Percentiles rank a stretch among this genome's conserved stretches.
These are phyloP conservation scores for Actenoides lindsayi DNA, from an alignment of 2,113 vertebrate species.

Conservation along the genomic window DNA sequence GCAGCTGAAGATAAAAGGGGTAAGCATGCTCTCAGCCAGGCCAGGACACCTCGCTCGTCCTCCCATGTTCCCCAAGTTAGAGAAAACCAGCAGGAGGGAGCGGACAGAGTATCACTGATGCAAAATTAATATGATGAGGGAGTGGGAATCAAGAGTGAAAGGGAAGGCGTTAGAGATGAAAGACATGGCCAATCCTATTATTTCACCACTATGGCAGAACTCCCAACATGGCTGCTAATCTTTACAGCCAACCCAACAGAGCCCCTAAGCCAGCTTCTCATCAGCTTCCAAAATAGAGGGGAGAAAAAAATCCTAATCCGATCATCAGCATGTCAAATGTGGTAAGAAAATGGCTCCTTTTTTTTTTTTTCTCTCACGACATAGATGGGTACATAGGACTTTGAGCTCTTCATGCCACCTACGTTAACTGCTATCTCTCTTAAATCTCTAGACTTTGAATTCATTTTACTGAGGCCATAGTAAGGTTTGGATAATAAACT, in stretches of 20 bases:
- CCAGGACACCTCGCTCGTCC: background rate
- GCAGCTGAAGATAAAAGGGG: background rate
- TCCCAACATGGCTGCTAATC: background rate
- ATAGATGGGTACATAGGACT: too few species aligned
- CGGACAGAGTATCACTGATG: background rate
- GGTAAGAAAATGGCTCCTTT: too few species aligned
- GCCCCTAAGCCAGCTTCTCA: background rate
- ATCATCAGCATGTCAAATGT: too few species aligned
- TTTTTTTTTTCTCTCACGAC: too few species aligned
- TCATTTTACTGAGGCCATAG: too few species aligned
- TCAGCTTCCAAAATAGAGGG: background rate
- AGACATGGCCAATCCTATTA: accelerated
- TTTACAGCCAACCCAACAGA: background rate
- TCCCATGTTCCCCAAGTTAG: background rate
- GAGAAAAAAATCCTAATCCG: background rate
- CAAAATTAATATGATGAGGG: background rate
- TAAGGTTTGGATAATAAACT: too few species aligned
- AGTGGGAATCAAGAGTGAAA: background rate
- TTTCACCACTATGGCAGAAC: background rate
- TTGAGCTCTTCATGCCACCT: too few species aligned
- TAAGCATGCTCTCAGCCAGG: background rate
- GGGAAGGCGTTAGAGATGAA: background rate
- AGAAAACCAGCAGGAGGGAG: background rate
- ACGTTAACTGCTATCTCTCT: too few species aligned
- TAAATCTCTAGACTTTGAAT: too few species aligned